Evolutionary conservation across 2,113 vertebrate species (phyloP), one percentile per base, ranked within the genome.

Genomic region (Cochlearius cochlearius): DNA sequence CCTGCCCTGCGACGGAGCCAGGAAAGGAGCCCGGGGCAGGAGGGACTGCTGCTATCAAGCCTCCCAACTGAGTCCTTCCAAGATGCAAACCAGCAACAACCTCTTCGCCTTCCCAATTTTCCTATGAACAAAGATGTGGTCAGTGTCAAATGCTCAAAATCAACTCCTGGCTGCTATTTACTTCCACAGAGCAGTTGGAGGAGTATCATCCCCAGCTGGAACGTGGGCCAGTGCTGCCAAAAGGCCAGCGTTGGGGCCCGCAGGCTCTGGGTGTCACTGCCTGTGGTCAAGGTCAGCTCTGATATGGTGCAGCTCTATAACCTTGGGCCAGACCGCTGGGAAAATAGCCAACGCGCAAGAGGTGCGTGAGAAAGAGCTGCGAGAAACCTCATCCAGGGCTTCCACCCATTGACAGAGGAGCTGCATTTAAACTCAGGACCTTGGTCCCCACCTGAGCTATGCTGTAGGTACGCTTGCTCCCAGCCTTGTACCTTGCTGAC

Each of bases 1-100:
- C 9, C 59, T 27, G 27, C 62, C 23, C 52, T 59, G 43, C 26
- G 25, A 36, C 7, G 0, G 8, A 75, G 36, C 38, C 11, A 11
- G 49, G 11, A 25, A 41, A 58, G 19, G 16, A 50, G n/a, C 47
- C 17, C 0, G 0, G 30, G 29, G 71, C 68, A 67, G 67, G 34
- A 27, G 20, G 16, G 10, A 34, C 34, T n/a, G 72, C 39, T 59
- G 9, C 7, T 64, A 64, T 53, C 64, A 27, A 29, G 7, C 16
- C 43, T n/a, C 38, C 39, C n/a, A 86, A 10, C 43, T 0, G 10
- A 83, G 4, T 13, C 32, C 50, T 43, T 66, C 41, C 68, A 53
- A 60, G 88, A 60, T 9, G 23, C 45, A 59, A n/a, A 80, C 59
- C 21, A 52, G 14, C 27, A 68, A 11, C 34, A 36, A 36, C 12